Evolutionary conservation across 64 coral and sea anemone species (phyloP).

Genomic region (Orbicella faveolata): DNA sequence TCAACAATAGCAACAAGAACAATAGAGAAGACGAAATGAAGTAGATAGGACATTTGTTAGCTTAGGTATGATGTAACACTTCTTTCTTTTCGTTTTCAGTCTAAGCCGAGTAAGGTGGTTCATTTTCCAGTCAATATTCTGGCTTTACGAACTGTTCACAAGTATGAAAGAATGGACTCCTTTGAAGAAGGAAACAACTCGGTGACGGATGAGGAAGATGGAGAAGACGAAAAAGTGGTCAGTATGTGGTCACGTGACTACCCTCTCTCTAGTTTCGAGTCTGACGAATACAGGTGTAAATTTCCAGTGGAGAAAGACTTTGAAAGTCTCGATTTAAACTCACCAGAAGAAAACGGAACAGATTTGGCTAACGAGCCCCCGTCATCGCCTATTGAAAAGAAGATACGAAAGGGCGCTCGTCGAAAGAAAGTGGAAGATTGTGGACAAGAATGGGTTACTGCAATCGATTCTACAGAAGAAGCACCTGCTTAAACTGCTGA

Average conservation of each 20-base stretch:
- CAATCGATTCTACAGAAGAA: not conserved
- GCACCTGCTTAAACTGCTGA: not conserved
- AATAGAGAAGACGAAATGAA: no score
- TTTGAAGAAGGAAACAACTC: not conserved
- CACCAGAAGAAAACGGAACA: not conserved
- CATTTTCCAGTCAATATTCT: slow-evolving; percentile 29
- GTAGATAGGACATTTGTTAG: no score
- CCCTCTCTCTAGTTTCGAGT: not conserved
- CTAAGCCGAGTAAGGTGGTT: not conserved
- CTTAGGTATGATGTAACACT: not conserved
- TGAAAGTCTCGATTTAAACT: slow-evolving; percentile 1
- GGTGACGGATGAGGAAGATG: not conserved
- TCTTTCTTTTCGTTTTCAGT: not conserved
- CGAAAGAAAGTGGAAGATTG: slow-evolving; percentile 3
- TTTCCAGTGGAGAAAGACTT: slow-evolving; percentile 9
- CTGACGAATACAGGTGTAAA: no score
- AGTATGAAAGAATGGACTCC: slow-evolving; percentile 20
- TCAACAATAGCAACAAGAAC: no score
- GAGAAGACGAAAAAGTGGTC: not conserved
- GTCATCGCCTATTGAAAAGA: not conserved
- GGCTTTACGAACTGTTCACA: slow-evolving; percentile 33
- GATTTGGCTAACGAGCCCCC: not conserved
- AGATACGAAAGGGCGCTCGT: not conserved
- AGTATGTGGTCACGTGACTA: not conserved
- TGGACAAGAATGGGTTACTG: slow-evolving; percentile 2